phyloP scores from a whole-genome alignment of 2,113 vertebrate species.

The cat (Felis catus) region F.catus_Fca126_mat1.0 CM031415.1:120562501-120563000 shows the following conservation, averaged over 20 bases:
- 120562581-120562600: neutral
- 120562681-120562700: neutral
- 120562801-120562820: neutral
- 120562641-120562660: neutral
- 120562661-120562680: neutral
- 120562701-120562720: neutral
- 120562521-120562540: too few species aligned
- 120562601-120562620: neutral
- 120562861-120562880: neutral
- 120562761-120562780: neutral
- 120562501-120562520: too few species aligned
- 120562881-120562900: neutral
- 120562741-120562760: neutral
- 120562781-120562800: neutral
- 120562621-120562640: neutral
- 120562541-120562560: neutral
- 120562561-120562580: neutral
- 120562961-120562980: neutral
- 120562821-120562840: neutral
- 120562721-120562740: neutral
- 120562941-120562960: neutral
- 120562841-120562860: neutral
- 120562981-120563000: constrained; percentile 30
- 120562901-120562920: neutral
- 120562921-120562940: neutral